phyloP scores from a whole-genome alignment of 2,888 invertebrate genomes.

The Brenthis hecate region DNA sequence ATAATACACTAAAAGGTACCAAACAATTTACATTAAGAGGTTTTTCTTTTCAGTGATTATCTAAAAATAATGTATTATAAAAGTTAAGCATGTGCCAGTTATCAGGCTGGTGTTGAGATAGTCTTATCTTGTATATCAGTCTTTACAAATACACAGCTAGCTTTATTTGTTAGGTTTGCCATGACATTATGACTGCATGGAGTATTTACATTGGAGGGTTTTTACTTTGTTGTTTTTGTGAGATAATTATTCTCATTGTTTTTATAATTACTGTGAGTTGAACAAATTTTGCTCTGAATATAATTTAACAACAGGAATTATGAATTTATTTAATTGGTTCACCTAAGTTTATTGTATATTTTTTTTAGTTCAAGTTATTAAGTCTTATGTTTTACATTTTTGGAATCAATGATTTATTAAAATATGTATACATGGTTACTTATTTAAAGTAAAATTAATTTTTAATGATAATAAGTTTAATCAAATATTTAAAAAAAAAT shows the following conservation, averaged over 20 bases:
- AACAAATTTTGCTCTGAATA: too few species aligned
- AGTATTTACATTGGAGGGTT: slow-evolving; percentile 14
- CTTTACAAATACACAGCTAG: slow-evolving; percentile 25
- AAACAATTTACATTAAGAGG: too few species aligned
- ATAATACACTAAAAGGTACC: too few species aligned
- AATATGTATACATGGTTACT: too few species aligned
- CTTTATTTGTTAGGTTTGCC: slow-evolving; percentile 31
- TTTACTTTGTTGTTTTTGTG: slow-evolving; percentile 18
- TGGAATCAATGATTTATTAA: too few species aligned
- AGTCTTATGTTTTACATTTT: too few species aligned
- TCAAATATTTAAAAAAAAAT: slow-evolving; percentile 6
- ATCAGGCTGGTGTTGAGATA: slow-evolving; percentile 17
- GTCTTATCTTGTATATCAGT: slow-evolving; percentile 23
- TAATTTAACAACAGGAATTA: too few species aligned
- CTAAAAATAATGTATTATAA: background rate
- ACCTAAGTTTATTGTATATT: too few species aligned
- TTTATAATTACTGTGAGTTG: too few species aligned
- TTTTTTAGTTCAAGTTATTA: too few species aligned
- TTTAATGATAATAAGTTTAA: background rate
- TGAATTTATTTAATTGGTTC: too few species aligned
- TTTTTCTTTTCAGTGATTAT: background rate
- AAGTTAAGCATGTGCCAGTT: background rate
- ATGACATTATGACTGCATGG: slow-evolving; percentile 26
- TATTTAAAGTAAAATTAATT: too few species aligned
- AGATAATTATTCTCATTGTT: background rate